Evolutionary conservation across 1,140 invertebrate species (phyloP), one percentile per base, ranked within the genome.

Genomic region (Papilio helenus): DNA sequence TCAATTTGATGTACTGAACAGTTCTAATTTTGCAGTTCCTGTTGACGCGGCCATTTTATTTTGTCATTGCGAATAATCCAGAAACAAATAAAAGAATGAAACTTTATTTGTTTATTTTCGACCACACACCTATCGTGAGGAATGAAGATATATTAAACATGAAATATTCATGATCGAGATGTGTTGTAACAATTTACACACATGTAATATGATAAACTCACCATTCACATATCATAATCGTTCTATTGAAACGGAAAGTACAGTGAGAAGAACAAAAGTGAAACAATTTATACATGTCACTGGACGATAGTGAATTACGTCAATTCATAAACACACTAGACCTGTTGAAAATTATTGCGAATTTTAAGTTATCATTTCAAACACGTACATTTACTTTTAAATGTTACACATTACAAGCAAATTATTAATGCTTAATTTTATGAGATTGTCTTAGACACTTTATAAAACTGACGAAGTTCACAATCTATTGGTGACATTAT

Each of bases 191-290:
- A 74, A 46, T 73, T 73, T 42, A 23, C 14, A 74, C 20, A 20
- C 42, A 23, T 10, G 42, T 26, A 74, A 74, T 49, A 74, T 74
- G 44, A 74, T 51, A 29, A 74, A 74, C 23, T 74, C 12, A 23
- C 39, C 42, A 49, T 74, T 74, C 72, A 44, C 23, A 49, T 74
- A 26, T 74, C 9, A 49, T 74, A 74, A 74, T 49, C 14, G 72
- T 74, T 49, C 72, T 49, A 74, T 74, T 74, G 61, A 68, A 68
- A 68, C 18, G 61, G 61, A 68, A 68, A 68, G 61, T 68, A 68
- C 26, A 68, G 14, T 68, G 26, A 68, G 61, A 68, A 3, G 61
- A 68, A 68, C 61, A 68, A 68, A 68, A 68, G 61, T 68, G 61
- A 68, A 68, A 68, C 26, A 68, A 29, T 68, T 68, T 68, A 34